These are phyloP conservation scores for Clinocottus analis DNA, from an alignment of 2,113 vertebrate species.

Conservation along the genomic window DNA sequence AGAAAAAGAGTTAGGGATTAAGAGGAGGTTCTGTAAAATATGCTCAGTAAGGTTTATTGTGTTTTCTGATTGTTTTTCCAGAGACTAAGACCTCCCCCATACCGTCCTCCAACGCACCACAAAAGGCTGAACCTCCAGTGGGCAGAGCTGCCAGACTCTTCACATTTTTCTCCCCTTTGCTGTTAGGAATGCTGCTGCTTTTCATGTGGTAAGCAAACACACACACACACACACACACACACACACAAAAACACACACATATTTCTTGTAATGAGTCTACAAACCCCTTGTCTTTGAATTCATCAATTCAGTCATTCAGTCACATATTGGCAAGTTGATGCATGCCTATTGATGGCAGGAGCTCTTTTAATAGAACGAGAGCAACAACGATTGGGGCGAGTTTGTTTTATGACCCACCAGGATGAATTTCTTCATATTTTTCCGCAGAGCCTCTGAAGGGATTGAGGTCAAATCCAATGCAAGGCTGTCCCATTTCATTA, in stretches of 20 bases:
- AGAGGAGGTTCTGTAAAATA: slow-evolving; percentile 5
- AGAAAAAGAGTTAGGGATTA: neutral
- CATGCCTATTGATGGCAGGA: slow-evolving; percentile 42
- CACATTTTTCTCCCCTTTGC: slow-evolving; percentile 71
- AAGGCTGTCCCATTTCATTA: slow-evolving; percentile 40
- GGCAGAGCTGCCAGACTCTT: slow-evolving; percentile 67
- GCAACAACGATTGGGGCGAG: slow-evolving; percentile 14
- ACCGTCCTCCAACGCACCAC: slow-evolving; percentile 76
- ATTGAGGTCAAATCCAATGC: slow-evolving; percentile 37
- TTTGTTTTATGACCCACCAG: slow-evolving; percentile 48
- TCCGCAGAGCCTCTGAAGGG: slow-evolving; percentile 20
- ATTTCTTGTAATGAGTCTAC: neutral
- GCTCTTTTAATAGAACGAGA: slow-evolving; percentile 41
- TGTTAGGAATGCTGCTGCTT: slow-evolving; percentile 77
- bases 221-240: slow-evolving; percentile 29
- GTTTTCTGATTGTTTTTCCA: slow-evolving; percentile 41
- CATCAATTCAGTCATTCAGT: slow-evolving; percentile 44
- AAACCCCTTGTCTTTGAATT: slow-evolving; percentile 34
- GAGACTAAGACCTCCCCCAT: slow-evolving; percentile 78
- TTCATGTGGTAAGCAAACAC: slow-evolving; percentile 73
- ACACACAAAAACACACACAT: slow-evolving; percentile 11
- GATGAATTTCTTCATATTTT: slow-evolving; percentile 18
- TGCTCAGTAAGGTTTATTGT: slow-evolving; percentile 27
- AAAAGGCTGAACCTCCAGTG: slow-evolving; percentile 72
- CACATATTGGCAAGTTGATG: slow-evolving; percentile 33